Conservation (phyloP, 2,797 vertebrate species). For the Rachycentron canadum region DNA sequence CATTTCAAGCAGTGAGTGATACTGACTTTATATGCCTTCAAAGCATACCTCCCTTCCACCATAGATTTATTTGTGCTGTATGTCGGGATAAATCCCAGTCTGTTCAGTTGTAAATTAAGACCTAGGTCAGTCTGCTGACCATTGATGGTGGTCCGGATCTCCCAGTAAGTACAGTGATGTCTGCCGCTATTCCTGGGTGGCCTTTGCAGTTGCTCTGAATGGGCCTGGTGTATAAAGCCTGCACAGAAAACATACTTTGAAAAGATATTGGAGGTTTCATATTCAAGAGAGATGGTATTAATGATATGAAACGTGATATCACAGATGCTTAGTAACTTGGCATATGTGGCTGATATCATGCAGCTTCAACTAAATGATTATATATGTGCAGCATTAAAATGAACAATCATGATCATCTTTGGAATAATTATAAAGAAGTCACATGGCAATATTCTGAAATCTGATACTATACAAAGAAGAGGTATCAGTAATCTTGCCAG, state of each 20-base stretch:
- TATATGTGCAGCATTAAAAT: slow-evolving; percentile 14
- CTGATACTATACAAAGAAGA: slow-evolving; percentile 20
- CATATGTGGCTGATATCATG: slow-evolving; percentile 20
- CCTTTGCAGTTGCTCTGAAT: slow-evolving; percentile 69
- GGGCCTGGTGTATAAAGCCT: slow-evolving; percentile 46
- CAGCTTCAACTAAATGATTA: slow-evolving; percentile 24
- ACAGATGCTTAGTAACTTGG: slow-evolving; percentile 19
- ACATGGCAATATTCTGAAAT: slow-evolving; percentile 40
- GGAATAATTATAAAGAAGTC: slow-evolving; percentile 23
- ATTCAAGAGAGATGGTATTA: slow-evolving; percentile 43
- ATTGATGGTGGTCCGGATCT: slow-evolving; percentile 80
- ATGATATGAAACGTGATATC: slow-evolving; percentile 47
- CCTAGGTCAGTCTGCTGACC: slow-evolving; percentile 79
- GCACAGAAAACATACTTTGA: slow-evolving; percentile 57
- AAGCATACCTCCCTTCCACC: slow-evolving; percentile 71
- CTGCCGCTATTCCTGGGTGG: slow-evolving; percentile 81
- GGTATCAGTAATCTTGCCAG: slow-evolving; percentile 17
- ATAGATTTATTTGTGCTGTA: slow-evolving; percentile 78
- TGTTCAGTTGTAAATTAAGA: slow-evolving; percentile 79
- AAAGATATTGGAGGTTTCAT: slow-evolving; percentile 49
- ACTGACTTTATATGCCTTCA: slow-evolving; percentile 65
- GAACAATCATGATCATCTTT: slow-evolving; percentile 22
- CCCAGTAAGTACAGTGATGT: slow-evolving; percentile 60
- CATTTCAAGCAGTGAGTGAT: slow-evolving; percentile 50
- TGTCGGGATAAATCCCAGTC: slow-evolving; percentile 72